These are phyloP conservation scores for Tragelaphus oryx DNA, from an alignment of 2,797 vertebrate genomes.

Conservation along the genomic window DNA sequence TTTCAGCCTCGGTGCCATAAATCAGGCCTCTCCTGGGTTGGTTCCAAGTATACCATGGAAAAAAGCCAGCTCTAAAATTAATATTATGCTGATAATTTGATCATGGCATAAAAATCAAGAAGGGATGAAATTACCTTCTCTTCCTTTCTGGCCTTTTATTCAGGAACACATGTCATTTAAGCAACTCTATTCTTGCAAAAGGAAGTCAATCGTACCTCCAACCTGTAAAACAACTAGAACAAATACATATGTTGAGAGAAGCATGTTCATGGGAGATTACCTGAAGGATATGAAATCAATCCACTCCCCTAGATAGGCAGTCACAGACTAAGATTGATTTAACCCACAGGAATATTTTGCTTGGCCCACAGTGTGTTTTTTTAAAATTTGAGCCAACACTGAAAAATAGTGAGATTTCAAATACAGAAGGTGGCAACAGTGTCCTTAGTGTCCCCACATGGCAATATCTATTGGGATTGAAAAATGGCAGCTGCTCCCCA, in stretches of 20 bases:
- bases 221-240: background rate
- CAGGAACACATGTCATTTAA: background rate
- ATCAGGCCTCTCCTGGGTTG: background rate
- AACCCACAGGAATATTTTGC: background rate
- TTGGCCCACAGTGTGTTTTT: background rate
- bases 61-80: slow-evolving; percentile 13
- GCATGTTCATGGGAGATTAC: background rate
- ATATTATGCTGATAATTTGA: background rate
- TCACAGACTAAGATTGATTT: background rate
- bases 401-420: slow-evolving; percentile 27
- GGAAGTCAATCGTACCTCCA: background rate
- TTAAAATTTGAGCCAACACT: background rate
- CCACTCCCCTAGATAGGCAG: background rate
- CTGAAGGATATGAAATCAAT: background rate
- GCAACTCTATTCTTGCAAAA: slow-evolving; percentile 10
- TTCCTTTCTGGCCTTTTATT: slow-evolving; percentile 25
- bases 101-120: slow-evolving; percentile 18
- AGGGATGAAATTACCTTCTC: background rate
- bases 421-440: background rate
- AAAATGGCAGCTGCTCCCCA: background rate
- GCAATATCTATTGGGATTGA: background rate
- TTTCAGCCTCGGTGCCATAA: background rate
- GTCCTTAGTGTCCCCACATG: background rate
- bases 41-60: background rate
- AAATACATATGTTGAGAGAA: background rate